These are phyloP conservation scores for Peucedramus taeniatus DNA, from an alignment of 2,113 vertebrate species.

Conservation along the genomic window DNA sequence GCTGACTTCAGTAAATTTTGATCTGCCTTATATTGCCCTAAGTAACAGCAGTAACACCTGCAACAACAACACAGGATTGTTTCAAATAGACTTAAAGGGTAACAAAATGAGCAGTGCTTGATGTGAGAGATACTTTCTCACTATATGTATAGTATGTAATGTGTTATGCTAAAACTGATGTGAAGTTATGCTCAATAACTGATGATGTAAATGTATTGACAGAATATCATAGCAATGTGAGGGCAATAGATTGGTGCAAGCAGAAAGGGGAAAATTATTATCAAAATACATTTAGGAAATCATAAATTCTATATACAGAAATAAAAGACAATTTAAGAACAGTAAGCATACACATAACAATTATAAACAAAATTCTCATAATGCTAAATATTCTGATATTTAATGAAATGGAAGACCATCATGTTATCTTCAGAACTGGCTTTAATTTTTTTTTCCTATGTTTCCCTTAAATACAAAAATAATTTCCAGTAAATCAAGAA, in stretches of 20 bases:
- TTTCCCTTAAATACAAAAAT: background rate
- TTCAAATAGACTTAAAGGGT: background rate
- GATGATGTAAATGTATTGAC: background rate
- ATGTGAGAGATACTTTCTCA: background rate
- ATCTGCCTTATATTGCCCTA: background rate
- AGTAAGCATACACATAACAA: background rate
- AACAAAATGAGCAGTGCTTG: background rate
- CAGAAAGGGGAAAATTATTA: background rate
- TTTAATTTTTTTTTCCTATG: background rate
- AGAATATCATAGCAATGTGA: background rate
- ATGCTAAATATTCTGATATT: background rate
- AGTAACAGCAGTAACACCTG: background rate
- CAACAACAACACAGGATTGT: background rate
- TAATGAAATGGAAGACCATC: background rate
- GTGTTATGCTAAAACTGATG: background rate
- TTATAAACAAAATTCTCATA: background rate
- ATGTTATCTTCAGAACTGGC: background rate
- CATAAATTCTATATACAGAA: background rate
- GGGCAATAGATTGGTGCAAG: background rate
- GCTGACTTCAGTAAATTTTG: background rate
- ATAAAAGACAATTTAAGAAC: background rate
- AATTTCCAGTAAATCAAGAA: background rate
- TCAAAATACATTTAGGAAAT: background rate
- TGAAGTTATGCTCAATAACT: background rate
- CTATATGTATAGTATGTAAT: too few species aligned